phyloP scores from a whole-genome alignment of 2,797 vertebrate genomes.

The Mormyrops attenuatus region DNA sequence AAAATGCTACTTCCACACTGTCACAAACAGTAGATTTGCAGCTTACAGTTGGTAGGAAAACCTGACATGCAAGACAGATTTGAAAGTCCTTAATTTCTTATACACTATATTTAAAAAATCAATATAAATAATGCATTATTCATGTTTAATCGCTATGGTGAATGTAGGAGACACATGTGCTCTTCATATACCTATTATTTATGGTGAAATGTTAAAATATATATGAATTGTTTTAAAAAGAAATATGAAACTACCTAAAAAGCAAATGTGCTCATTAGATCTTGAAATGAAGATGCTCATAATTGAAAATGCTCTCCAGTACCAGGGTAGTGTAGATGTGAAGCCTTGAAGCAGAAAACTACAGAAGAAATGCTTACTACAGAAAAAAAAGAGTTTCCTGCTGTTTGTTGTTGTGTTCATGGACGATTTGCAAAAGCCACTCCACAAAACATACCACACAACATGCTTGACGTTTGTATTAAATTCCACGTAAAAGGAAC shows the following conservation, averaged over 20 bases:
- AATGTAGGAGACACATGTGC: background rate
- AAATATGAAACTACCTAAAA: background rate
- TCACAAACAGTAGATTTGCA: background rate
- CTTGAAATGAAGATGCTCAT: background rate
- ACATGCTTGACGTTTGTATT: background rate
- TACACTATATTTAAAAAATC: background rate
- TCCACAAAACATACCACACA: background rate
- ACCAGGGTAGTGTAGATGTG: background rate
- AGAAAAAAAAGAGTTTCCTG: background rate
- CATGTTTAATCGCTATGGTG: background rate
- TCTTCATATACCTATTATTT: background rate
- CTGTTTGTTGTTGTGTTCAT: background rate
- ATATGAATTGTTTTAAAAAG: background rate
- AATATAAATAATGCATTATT: background rate
- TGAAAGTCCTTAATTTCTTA: background rate
- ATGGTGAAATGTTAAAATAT: background rate
- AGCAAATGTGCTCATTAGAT: background rate
- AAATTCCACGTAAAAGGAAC: background rate
- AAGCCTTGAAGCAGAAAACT: background rate
- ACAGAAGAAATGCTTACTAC: background rate
- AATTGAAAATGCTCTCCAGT: background rate
- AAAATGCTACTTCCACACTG: background rate
- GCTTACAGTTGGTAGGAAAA: background rate
- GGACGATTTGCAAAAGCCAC: background rate
- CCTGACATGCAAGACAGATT: background rate